Conservation (phyloP, 2,797 vertebrate genomes). For the Aplochiton taeniatus region DNA sequence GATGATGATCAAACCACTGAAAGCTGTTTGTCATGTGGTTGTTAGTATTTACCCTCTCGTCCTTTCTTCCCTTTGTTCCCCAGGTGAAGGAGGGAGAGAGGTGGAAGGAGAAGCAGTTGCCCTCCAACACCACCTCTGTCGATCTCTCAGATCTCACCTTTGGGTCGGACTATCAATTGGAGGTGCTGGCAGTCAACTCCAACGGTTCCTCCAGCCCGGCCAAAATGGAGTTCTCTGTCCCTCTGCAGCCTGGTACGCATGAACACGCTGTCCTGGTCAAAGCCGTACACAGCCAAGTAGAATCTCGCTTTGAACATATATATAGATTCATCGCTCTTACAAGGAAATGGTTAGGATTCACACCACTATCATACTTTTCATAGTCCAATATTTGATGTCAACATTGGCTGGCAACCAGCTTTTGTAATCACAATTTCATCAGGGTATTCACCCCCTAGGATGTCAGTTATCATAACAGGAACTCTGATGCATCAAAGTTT, state of each 20-base stretch:
- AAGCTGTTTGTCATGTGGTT: too few relatives aligned
- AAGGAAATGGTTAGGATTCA: too few relatives aligned
- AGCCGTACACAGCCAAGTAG: too few relatives aligned
- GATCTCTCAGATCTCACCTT: slow-evolving; percentile 41
- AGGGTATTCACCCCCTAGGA: too few relatives aligned
- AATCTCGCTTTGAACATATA: too few relatives aligned
- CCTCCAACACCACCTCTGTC: slow-evolving; percentile 37
- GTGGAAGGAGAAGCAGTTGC: slow-evolving; percentile 35
- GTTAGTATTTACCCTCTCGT: not conserved
- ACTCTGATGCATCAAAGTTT: too few relatives aligned
- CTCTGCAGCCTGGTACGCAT: slow-evolving; percentile 19
- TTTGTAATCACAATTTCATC: too few relatives aligned
- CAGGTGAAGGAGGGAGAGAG: slow-evolving; percentile 37
- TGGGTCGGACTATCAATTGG: slow-evolving; percentile 42
- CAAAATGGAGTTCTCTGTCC: slow-evolving; percentile 37
- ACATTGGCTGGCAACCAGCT: too few relatives aligned
- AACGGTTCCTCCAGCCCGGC: slow-evolving; percentile 37
- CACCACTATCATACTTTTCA: too few relatives aligned
- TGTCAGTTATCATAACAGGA: too few relatives aligned
- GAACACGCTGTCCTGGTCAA: slow-evolving; percentile 30
- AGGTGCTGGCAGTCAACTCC: slow-evolving; percentile 44
- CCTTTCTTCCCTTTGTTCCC: not conserved
- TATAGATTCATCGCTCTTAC: too few relatives aligned
- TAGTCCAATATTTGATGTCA: too few relatives aligned
- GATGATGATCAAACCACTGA: not conserved